Evolutionary conservation across 2,113 vertebrate genomes (phyloP).

Genomic region (Spizaetus ornatus): DNA sequence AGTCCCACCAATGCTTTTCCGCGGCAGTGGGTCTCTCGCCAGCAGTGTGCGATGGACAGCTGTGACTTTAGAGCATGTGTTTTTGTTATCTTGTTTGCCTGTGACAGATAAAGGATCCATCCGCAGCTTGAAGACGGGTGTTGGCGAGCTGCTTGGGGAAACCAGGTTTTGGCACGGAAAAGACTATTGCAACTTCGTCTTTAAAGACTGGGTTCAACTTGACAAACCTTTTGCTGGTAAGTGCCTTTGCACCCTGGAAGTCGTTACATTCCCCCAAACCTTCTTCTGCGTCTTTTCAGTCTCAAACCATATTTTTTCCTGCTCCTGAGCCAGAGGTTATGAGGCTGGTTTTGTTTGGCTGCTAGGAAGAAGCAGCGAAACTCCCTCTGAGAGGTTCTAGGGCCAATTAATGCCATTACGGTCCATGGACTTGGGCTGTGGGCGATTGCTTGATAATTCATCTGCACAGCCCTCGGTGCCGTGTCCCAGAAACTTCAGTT

Average conservation of each 20-base stretch:
- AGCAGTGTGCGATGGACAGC: fast-evolving
- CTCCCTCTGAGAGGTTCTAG: neutral
- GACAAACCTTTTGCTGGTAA: constrained; percentile 97
- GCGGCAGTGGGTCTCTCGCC: neutral
- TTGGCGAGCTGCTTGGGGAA: constrained; percentile 86
- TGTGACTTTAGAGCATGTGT: neutral
- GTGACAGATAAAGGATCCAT: constrained; percentile 73
- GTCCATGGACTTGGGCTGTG: neutral
- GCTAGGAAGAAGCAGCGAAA: neutral
- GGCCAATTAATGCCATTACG: fast-evolving
- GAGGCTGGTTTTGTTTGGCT: neutral
- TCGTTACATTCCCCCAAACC: neutral
- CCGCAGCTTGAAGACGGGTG: constrained; percentile 75
- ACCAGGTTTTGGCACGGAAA: constrained; percentile 98
- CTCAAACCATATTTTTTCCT: neutral
- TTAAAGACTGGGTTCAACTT: constrained; percentile 96
- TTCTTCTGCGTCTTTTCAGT: neutral
- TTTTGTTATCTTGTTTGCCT: neutral
- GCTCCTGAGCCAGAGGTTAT: neutral
- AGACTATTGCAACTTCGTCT: constrained; percentile 97
- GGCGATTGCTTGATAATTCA: neutral
- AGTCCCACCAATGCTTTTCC: neutral
- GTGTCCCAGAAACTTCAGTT: neutral
- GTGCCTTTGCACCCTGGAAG: neutral
- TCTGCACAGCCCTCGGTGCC: neutral